Base-by-base conservation (phyloP, 1,140 invertebrate species). In the Heliothis virescens region DNA sequence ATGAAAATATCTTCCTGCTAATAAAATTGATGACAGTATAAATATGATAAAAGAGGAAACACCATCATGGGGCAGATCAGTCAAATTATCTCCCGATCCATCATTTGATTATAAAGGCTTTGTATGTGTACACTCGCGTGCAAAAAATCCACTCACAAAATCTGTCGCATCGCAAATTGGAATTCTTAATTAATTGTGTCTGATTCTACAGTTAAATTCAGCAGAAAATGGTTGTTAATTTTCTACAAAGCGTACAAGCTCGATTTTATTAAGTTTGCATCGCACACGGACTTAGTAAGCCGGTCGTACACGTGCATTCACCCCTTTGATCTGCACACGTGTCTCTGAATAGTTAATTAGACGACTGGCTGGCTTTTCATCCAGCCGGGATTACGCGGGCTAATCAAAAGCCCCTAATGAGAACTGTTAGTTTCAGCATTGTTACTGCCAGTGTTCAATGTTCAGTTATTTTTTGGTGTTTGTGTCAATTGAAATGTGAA, bases 271-370 rank as follows among this genome's bases (percentile, higher is more conserved):
- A 26, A 18, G 5, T 57, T 59, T 15, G 57, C 15, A 60, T 29
- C 11, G 11, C 11, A 60, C 11, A 29, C 9, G 26, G 26, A 60
- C 21, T 26, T 26, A 11, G 57, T 60, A 13, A 11, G 21, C 15
- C 1, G 13, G 18, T 10, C 7, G 29, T 16, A 29, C 76, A 79
- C 34, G 63, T 69, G 53, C 41, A n/a, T 60, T 18, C 57, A 60
- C 9, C 50, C 29, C n/a, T 69, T 67, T 79, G 63, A 67, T 16
- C 5, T 18, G 34, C 16, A 60, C 78, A 79, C 67, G 78, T 79
- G 78, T 73, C 48, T 48, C 65, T 79, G 67, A 79, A 79, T 79
- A 62, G 55, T 48, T 63, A 79, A 79, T 79, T 52, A 53, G 53
- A 15, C 18, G 50, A 41, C 26, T 77, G 75, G 57, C 75, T 78